A percentile compares a stretch with the other conserved stretches of the same genome.
These are phyloP conservation scores for Tragelaphus oryx DNA, from an alignment of 2,797 vertebrate species.

Conservation along the genomic window DNA sequence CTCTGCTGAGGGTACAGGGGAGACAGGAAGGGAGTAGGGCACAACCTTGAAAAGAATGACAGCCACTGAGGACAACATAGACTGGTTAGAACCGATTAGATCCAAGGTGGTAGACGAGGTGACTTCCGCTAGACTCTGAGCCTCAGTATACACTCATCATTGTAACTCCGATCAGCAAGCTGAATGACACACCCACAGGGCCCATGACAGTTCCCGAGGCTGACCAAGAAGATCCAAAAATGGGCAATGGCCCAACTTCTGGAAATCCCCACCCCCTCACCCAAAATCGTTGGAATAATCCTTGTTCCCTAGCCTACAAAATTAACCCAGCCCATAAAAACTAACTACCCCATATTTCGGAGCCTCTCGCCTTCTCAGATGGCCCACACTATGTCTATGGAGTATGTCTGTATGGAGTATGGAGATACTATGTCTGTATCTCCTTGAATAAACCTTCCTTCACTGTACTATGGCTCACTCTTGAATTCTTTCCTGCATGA, in stretches of 20 bases:
- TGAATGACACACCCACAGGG: not conserved
- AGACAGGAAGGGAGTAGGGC: not conserved
- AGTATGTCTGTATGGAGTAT: no score
- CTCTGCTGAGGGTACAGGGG: not conserved
- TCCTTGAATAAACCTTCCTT: not conserved
- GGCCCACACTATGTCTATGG: not conserved
- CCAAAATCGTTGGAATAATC: not conserved
- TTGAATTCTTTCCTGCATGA: not conserved
- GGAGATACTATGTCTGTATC: not conserved
- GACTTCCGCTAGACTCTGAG: not conserved
- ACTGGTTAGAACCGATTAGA: not conserved
- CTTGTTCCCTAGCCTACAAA: accelerated
- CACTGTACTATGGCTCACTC: not conserved
- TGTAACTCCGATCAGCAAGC: not conserved
- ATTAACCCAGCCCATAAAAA: not conserved
- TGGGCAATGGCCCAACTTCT: not conserved
- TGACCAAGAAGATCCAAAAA: not conserved
- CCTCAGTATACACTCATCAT: not conserved
- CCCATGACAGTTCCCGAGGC: not conserved
- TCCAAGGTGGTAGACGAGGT: not conserved
- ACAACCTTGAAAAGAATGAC: not conserved
- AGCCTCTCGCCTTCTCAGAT: not conserved
- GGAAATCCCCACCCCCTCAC: not conserved
- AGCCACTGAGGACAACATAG: not conserved
- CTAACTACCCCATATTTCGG: not conserved